A percentile compares a stretch with the other conserved stretches of the same genome.
Conservation (phyloP, 2,888 invertebrate genomes). For the Invenusta paracnida region DNA sequence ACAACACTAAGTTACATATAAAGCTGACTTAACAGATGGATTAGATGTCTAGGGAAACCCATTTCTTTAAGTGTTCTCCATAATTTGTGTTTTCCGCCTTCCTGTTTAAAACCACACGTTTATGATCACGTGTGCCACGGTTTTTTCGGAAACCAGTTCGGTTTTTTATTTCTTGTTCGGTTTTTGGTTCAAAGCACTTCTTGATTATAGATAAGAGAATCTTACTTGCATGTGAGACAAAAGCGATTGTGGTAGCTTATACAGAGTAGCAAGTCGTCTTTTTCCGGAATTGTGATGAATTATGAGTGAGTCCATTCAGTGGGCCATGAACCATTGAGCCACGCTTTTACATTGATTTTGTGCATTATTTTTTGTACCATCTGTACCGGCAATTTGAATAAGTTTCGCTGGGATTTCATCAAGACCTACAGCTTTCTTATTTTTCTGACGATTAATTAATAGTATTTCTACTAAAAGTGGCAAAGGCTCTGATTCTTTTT, state of each 20-base stretch:
- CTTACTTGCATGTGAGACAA: neutral
- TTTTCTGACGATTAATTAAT: neutral
- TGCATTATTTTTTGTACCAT: neutral
- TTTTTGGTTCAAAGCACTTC: neutral
- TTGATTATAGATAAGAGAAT: neutral
- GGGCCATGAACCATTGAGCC: neutral
- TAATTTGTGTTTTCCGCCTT: too few relatives aligned
- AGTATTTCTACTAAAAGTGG: too few relatives aligned
- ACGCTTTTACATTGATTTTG: neutral
- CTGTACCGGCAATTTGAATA: neutral
- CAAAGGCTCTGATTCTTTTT: too few relatives aligned
- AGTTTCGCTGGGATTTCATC: neutral
- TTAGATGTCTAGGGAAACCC: too few relatives aligned
- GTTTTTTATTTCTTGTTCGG: neutral
- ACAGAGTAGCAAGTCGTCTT: neutral
- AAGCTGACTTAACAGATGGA: too few relatives aligned
- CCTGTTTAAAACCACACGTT: too few relatives aligned
- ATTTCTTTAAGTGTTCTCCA: too few relatives aligned
- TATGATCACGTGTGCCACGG: neutral
- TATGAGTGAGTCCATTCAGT: neutral
- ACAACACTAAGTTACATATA: too few relatives aligned
- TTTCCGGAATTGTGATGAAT: neutral
- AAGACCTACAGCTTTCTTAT: neutral
- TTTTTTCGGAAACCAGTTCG: neutral
- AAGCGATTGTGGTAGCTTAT: neutral